Evolutionary conservation across 2,888 invertebrate genomes (phyloP), one percentile per base, ranked within the genome.

Genomic region (Tupiocoris notatus): DNA sequence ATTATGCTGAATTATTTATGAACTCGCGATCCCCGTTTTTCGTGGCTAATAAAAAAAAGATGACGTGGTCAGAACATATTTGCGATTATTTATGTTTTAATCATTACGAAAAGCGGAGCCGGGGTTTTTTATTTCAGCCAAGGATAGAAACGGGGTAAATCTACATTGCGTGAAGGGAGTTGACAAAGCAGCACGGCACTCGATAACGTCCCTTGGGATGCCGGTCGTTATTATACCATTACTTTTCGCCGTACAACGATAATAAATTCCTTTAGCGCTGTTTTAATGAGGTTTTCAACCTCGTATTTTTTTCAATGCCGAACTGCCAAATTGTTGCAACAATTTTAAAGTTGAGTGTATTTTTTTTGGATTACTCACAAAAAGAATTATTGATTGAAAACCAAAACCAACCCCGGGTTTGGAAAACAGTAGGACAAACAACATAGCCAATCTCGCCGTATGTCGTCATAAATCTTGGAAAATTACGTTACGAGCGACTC

Each of bases 51-150:
- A 59, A 70, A 70, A 70, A n/a, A 70, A 24, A n/a, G 61, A 58
- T 70, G 70, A 70, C 70, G 70, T 70, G 70, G 61, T 59, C 58
- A 25, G 59, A 59, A 70, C 70, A 70, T 61, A 70, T 70, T 70
- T 61, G 70, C 59, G 58, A 70, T 70, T 70, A 70, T 70, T 70
- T 70, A 70, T 70, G 70, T 70, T 70, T 70, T 70, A 70, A 70
- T 70, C 70, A 70, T 61, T 25, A 59, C 61, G 54, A 70, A 70
- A 70, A 58, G 59, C 61, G n/a, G n/a, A n/a, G 70, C 70, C 59
- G 25, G 24, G 23, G n/a, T 21, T 65, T 65, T 59, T 25, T n/a
- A n/a, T n/a, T n/a, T n/a, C n/a, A n/a, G n/a, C n/a, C n/a, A n/a
- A n/a, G n/a, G n/a, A 58, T 18, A 70, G 20, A 59, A 21, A 63